Evolutionary conservation across 2,888 invertebrate species (phyloP), one percentile per base, ranked within the genome.

Genomic region (Stictocephala bisonia): DNA sequence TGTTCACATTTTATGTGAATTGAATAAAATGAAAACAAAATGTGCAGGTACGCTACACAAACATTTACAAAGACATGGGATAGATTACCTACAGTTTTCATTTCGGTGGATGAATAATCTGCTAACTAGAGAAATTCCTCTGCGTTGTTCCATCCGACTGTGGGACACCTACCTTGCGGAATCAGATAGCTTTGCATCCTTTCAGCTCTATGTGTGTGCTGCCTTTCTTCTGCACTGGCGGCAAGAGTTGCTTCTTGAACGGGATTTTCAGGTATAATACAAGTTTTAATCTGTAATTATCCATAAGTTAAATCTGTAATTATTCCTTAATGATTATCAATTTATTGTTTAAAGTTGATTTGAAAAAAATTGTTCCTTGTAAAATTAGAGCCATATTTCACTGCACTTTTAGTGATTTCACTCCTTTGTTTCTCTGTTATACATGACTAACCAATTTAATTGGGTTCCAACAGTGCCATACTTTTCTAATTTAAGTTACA

Each of bases 31-130:
- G n/a, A n/a, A n/a, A n/a, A n/a, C n/a, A n/a, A n/a, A n/a, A n/a
- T n/a, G n/a, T n/a, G n/a, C 81, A 93, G 93, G 88, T 44, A 91
- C 92, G 0, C 88, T 99, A 9, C 97, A 99, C 87, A 90, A 91
- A 80, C 99, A 99, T 85, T 87, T 99, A 68, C 93, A 94, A 83
- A 87, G 88, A 35, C 97, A 99, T 83, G 94, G 95, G 71, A 96
- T 99, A 4, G 98, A 99, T 86, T 99, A 98, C 86, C 89, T 99
- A 51, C 81, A 81, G 86, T 99, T 99, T 86, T 96, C 99, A 0
- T 99, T 99, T 86, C 92, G 99, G 15, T 99, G 99, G 99, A 96
- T 99, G 94, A 99, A 99, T 86, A 99, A 99, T 87, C 88, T 99
- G 70, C 88, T 99, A 74, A 99, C 99, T 79, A 87, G 99, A 77